Percentiles rank a stretch among this genome's conserved stretches.
Conservation (phyloP, 2,113 vertebrate genomes). For the Chroicocephalus ridibundus region DNA sequence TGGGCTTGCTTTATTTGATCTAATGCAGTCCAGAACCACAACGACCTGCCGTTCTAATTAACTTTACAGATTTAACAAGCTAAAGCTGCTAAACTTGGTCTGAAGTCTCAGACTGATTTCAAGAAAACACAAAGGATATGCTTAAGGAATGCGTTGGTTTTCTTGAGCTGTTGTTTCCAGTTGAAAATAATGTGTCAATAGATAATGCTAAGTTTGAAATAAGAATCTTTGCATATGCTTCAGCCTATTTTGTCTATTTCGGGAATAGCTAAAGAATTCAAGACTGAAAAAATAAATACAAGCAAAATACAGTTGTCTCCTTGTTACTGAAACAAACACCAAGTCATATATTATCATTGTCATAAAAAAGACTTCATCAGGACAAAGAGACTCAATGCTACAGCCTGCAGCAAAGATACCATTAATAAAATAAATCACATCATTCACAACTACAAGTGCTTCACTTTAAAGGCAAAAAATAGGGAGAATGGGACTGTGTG, state of each 20-base stretch:
- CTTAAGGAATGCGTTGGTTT: not conserved
- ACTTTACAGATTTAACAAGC: not conserved
- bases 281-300: not conserved
- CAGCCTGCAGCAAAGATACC: slow-evolving; percentile 56
- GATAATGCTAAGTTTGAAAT: not conserved
- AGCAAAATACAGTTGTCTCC: slow-evolving; percentile 17
- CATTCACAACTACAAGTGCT: slow-evolving; percentile 49
- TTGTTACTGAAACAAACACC: slow-evolving; percentile 37
- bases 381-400: slow-evolving; percentile 36
- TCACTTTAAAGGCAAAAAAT: slow-evolving; percentile 48
- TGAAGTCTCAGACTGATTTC: not conserved
- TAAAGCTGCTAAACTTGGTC: not conserved
- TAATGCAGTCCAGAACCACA: not conserved
- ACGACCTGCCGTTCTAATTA: not conserved
- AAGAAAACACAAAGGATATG: not conserved
- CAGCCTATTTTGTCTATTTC: not conserved
- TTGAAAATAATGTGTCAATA: not conserved
- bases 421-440: slow-evolving; percentile 62
- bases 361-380: slow-evolving; percentile 15
- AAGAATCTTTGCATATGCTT: not conserved
- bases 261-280: not conserved
- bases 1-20: not conserved
- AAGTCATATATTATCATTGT: slow-evolving; percentile 46
- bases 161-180: not conserved
- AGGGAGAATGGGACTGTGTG: slow-evolving; percentile 62